These are phyloP conservation scores for Python bivittatus DNA, from an alignment of 2,113 vertebrate genomes.

Conservation along the genomic window DNA sequence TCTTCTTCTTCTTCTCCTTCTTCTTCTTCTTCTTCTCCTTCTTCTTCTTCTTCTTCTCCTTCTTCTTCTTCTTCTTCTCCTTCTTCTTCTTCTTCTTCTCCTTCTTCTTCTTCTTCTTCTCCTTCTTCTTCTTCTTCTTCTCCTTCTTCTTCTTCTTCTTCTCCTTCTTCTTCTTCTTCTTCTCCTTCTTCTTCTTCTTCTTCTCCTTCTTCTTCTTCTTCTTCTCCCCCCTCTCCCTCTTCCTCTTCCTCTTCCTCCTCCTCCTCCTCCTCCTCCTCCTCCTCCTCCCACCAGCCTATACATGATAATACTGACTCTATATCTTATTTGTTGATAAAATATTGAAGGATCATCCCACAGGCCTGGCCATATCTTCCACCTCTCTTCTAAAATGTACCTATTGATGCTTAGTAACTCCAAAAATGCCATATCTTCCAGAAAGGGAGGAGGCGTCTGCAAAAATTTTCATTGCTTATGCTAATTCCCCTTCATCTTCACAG, in stretches of 20 bases:
- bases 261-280: background rate
- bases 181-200: background rate
- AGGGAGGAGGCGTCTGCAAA: slow-evolving; percentile 64
- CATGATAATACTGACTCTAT: background rate
- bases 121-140: no score
- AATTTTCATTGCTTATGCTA: slow-evolving; percentile 42
- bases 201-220: no score
- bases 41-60: no score
- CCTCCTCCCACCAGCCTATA: no score
- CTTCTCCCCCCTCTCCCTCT: background rate
- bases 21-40: no score
- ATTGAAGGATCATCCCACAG: slow-evolving; percentile 15
- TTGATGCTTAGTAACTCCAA: slow-evolving; percentile 69
- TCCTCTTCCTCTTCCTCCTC: background rate
- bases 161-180: no score
- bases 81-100: no score
- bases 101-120: background rate
- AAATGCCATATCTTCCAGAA: slow-evolving; percentile 59
- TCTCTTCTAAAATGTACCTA: slow-evolving; percentile 64
- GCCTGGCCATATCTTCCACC: slow-evolving; percentile 9
- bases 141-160: no score
- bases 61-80: no score
- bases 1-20: no score
- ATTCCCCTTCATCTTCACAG: slow-evolving; percentile 33
- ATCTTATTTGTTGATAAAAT: slow-evolving; percentile 30